Evolutionary conservation across 2,797 vertebrate genomes (phyloP), one percentile per base, ranked within the genome.

Genomic region (Sebastes nivosus): DNA sequence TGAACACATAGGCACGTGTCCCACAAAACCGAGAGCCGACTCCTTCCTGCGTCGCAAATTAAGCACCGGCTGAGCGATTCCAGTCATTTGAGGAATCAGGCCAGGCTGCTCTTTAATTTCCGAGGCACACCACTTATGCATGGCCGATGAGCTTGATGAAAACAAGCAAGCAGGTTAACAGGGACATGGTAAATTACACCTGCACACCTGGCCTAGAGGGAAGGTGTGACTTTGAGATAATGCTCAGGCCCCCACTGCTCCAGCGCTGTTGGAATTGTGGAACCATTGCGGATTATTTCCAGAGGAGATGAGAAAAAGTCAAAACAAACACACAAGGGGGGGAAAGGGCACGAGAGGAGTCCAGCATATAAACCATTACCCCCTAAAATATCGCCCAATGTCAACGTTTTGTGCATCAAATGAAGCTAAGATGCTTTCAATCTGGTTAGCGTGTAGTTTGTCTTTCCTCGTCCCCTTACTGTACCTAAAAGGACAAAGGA

Each of bases 101-200:
- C 88, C 87, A 75, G 79, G 81, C 85, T 79, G 83, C 86, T 80
- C 75, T 92, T 89, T 88, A 82, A 85, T 93, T 90, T 85, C 79
- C 12, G 52, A 81, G 86, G 80, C 83, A 9, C 81, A 75, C 77
- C 71, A 52, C 82, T 90, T 84, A 72, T 75, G 80, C 90, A 88
- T 84, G 88, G 88, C 84, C 80, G 73, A 90, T 83, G 88, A 91
- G 91, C 82, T 76, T 80, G 87, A 92, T 91, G 88, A 91, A 90
- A 93, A 94, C 89, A 89, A 90, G 89, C 87, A 72, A 85, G 91
- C 85, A 22, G 89, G 92, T 93, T 92, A 91, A 91, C 91, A 72
- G 83, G 79, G 86, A 91, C 92, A 89, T 85, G 88, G 75, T 89
- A 87, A 88, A 92, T 89, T 89, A 91, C 90, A 92, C 83, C 89